A percentile compares a stretch with the other conserved stretches of the same genome.
These are phyloP conservation scores for Hirtodrosophila histrioides DNA, from an alignment of 2,888 invertebrate genomes.

Conservation along the genomic window DNA sequence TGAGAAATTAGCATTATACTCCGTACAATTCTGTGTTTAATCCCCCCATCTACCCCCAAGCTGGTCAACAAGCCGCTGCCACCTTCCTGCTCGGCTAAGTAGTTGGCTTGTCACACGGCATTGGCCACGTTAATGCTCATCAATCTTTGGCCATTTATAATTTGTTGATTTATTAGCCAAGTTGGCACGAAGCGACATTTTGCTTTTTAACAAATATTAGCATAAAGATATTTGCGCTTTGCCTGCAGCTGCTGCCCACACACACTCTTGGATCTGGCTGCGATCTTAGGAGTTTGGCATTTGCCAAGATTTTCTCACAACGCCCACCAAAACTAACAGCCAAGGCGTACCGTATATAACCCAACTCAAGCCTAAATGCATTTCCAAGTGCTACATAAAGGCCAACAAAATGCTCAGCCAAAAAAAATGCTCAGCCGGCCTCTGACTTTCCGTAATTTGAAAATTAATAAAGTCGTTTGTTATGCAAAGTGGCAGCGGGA, in stretches of 20 bases:
- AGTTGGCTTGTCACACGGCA: constrained; percentile 41
- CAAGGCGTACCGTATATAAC: constrained; percentile 8
- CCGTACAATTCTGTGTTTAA: constrained; percentile 41
- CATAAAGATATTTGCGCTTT: constrained; percentile 61
- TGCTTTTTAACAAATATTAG: constrained; percentile 74
- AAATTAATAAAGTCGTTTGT: constrained; percentile 80
- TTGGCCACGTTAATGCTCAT: constrained; percentile 58
- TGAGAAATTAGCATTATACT: constrained; percentile 70
- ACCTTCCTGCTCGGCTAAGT: constrained; percentile 14
- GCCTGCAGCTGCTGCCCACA: constrained; percentile 71
- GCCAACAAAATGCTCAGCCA: constrained; percentile 64
- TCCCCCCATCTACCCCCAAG: background rate
- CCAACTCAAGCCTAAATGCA: constrained; percentile 52
- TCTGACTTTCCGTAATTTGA: constrained; percentile 79
- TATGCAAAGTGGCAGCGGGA: constrained; percentile 76
- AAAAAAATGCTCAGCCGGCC: constrained; percentile 76
- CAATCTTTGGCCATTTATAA: constrained; percentile 71
- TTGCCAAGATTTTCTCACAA: constrained; percentile 76
- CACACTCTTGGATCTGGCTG: constrained; percentile 43
- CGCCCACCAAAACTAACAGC: constrained; percentile 56
- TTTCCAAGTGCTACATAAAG: constrained; percentile 74
- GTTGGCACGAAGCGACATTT: constrained; percentile 74
- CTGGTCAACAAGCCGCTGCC: no score
- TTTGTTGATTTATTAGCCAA: constrained; percentile 71
- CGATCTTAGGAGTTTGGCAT: constrained; percentile 57